A percentile compares a stretch with the other conserved stretches of the same genome.
Evolutionary conservation across 92 coral and sea anemone genomes (phyloP).

Genomic region (Anthopleura xanthogrammica): DNA sequence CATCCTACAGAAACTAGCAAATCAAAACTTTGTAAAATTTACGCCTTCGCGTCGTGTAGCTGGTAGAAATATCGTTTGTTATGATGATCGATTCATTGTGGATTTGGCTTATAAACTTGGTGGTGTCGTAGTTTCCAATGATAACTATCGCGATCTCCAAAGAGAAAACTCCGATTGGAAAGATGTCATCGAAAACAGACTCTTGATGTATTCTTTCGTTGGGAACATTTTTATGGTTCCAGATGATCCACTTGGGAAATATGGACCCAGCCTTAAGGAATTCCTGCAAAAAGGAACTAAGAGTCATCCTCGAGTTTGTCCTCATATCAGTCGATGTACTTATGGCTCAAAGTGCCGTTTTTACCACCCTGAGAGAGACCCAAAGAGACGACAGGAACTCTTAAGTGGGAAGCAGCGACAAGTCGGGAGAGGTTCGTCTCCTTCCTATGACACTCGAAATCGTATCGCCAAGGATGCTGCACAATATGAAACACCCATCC

Average conservation of each 20-base stretch:
- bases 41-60: slow-evolving; percentile 78
- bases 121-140: slow-evolving; percentile 95
- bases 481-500: background rate
- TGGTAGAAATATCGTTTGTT: slow-evolving; percentile 82
- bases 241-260: slow-evolving; percentile 91
- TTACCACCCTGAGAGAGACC: slow-evolving; percentile 92
- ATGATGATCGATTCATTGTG: slow-evolving; percentile 85
- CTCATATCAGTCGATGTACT: slow-evolving; percentile 81
- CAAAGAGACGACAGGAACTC: slow-evolving; percentile 40
- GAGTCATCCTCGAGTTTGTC: slow-evolving; percentile 78
- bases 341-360: slow-evolving; percentile 85
- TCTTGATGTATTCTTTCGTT: slow-evolving; percentile 81
- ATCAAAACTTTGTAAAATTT: slow-evolving; percentile 51
- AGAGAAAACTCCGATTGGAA: slow-evolving; percentile 76
- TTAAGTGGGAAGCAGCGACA: slow-evolving; percentile 1
- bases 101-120: slow-evolving; percentile 64
- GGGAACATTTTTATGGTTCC: slow-evolving; percentile 90
- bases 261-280: slow-evolving; percentile 86
- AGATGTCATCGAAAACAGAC: slow-evolving; percentile 81
- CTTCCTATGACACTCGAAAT: background rate
- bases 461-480: background rate
- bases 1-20: slow-evolving; percentile 53
- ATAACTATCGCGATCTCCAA: slow-evolving; percentile 77
- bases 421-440: background rate
- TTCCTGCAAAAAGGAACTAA: slow-evolving; percentile 82